phyloP scores from a whole-genome alignment of 2,113 vertebrate species.

The Rhineura floridana region DNA sequence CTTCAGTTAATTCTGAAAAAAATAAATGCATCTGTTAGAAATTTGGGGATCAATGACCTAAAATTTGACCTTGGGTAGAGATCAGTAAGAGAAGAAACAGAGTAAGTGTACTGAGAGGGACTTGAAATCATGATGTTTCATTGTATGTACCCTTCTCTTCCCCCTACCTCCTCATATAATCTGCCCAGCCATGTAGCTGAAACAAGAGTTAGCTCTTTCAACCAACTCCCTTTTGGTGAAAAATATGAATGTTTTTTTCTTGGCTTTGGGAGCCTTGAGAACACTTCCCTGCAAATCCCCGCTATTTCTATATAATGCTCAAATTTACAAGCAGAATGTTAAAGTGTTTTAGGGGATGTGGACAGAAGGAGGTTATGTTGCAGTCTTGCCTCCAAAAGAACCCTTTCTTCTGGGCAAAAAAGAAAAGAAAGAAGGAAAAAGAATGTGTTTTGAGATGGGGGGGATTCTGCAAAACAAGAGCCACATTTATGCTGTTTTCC shows the following conservation, averaged over 20 bases:
- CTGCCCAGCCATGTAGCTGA: too few relatives aligned
- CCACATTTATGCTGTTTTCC: slow-evolving; percentile 10
- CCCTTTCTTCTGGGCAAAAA: background rate
- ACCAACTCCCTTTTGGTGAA: background rate
- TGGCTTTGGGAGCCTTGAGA: background rate
- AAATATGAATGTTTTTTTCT: background rate
- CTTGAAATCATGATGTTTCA: background rate
- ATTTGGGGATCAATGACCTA: background rate
- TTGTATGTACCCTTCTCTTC: too few relatives aligned
- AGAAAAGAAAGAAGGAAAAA: background rate
- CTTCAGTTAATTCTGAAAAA: background rate
- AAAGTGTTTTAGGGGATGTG: background rate
- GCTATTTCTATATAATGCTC: background rate
- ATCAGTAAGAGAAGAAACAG: background rate
- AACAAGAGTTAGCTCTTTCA: too few relatives aligned
- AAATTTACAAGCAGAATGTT: background rate
- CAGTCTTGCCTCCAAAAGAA: background rate
- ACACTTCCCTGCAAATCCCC: background rate
- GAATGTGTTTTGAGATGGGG: background rate
- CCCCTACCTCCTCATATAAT: too few relatives aligned
- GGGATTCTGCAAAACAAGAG: background rate
- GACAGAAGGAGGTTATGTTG: background rate
- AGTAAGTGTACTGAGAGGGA: background rate
- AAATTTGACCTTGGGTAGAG: background rate
- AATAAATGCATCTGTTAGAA: too few relatives aligned